These are phyloP conservation scores for Sebastes cheni DNA, from an alignment of 2,797 vertebrate genomes.

Conservation along the genomic window DNA sequence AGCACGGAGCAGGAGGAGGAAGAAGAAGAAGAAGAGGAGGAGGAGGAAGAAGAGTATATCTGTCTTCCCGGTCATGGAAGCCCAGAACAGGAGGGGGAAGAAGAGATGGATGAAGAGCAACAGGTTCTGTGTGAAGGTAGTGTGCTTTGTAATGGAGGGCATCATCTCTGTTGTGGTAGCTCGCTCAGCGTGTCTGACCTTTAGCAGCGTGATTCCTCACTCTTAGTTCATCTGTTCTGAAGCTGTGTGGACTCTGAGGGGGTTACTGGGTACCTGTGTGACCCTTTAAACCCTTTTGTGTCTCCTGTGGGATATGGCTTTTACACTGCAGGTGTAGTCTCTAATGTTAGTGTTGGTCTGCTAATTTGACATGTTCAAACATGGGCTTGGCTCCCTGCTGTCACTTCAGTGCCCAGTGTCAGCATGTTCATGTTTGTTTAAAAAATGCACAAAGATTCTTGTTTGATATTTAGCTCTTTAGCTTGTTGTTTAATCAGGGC, in stretches of 20 bases:
- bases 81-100: constrained; percentile 41
- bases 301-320: constrained; percentile 4
- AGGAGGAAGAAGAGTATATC: constrained; percentile 45
- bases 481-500: not conserved
- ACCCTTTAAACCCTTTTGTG: not conserved
- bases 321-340: not conserved
- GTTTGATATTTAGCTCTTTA: not conserved
- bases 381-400: constrained; percentile 14
- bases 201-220: not conserved
- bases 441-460: not conserved
- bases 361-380: constrained; percentile 42
- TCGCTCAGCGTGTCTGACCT: not conserved
- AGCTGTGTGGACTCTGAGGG: not conserved
- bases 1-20: constrained; percentile 42
- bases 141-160: not conserved
- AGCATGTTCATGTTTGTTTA: not conserved
- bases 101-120: constrained; percentile 71
- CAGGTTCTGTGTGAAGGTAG: constrained; percentile 74
- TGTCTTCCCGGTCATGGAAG: constrained; percentile 34
- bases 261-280: not conserved
- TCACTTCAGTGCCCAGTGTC: not conserved
- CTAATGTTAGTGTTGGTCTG: not conserved
- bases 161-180: not conserved
- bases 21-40: constrained; percentile 42
- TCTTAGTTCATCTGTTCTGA: not conserved